Conservation (phyloP, 1,140 invertebrate genomes). For the Bombyx mandarina region DNA sequence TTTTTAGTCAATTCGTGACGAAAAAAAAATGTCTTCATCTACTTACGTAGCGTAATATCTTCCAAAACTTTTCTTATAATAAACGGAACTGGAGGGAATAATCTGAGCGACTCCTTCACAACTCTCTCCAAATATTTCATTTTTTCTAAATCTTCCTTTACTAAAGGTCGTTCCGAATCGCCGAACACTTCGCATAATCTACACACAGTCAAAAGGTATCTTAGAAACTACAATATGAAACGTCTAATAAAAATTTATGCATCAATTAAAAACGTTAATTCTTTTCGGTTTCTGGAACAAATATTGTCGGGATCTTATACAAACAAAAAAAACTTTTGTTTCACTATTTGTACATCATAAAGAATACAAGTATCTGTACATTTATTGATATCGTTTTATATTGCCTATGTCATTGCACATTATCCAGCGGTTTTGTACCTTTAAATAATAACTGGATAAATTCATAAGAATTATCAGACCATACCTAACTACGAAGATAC, state of each 20-base stretch:
- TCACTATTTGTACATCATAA: too few relatives aligned
- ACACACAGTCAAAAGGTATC: background rate
- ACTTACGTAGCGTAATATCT: slow-evolving; percentile 51
- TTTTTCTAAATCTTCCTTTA: slow-evolving; percentile 50
- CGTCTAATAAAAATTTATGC: background rate
- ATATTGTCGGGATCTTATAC: too few relatives aligned
- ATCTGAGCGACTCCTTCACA: slow-evolving; percentile 78
- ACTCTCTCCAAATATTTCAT: slow-evolving; percentile 80
- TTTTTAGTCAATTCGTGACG: too few relatives aligned
- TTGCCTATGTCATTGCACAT: too few relatives aligned
- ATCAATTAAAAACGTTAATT: background rate
- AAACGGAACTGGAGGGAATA: slow-evolving; percentile 76
- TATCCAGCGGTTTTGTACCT: too few relatives aligned
- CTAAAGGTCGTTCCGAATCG: slow-evolving; percentile 31
- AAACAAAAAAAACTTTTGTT: too few relatives aligned
- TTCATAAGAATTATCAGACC: too few relatives aligned
- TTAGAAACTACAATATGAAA: background rate
- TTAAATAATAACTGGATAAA: too few relatives aligned
- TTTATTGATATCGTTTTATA: too few relatives aligned
- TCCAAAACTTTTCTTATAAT: slow-evolving; percentile 45
- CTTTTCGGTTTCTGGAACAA: too few relatives aligned
- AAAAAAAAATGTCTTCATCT: slow-evolving; percentile 1
- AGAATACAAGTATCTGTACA: too few relatives aligned
- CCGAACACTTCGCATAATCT: slow-evolving; percentile 41
- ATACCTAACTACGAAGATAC: slow-evolving; percentile 8